phyloP scores from a whole-genome alignment of 2,888 invertebrate genomes.

The Orthonevra nobilis region DNA sequence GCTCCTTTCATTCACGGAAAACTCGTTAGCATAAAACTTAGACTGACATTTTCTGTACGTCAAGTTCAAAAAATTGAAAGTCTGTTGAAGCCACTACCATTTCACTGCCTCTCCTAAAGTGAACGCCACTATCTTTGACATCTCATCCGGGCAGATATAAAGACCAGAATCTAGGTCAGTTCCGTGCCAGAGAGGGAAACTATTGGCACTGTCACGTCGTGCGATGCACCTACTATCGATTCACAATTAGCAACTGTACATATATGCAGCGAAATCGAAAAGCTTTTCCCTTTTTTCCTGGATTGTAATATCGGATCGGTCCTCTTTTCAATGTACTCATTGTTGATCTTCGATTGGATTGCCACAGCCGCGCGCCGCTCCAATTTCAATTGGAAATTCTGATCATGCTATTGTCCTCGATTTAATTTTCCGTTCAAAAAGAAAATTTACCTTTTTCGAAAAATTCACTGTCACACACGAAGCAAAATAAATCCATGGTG shows the following conservation, averaged over 20 bases:
- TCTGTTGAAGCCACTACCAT: constrained; percentile 9
- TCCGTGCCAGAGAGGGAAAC: constrained; percentile 32
- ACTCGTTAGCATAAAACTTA: too few species aligned
- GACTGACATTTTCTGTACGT: constrained; percentile 23
- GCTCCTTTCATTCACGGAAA: too few species aligned
- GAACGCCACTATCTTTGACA: constrained; percentile 20
- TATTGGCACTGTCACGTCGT: constrained; percentile 13
- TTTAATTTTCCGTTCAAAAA: background rate
- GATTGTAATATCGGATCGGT: too few species aligned
- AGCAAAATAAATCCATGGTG: constrained; percentile 37
- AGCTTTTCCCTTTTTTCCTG: constrained; percentile 53
- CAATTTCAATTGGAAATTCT: constrained; percentile 43
- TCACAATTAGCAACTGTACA: constrained; percentile 42
- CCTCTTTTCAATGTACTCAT: constrained; percentile 24
- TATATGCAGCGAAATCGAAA: constrained; percentile 55
- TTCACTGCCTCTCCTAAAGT: too few species aligned
- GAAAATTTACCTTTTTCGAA: constrained; percentile 48
- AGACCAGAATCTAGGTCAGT: constrained; percentile 45
- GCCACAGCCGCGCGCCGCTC: constrained; percentile 58
- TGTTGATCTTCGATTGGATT: constrained; percentile 45
- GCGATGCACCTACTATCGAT: constrained; percentile 37
- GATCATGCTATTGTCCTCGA: constrained; percentile 37
- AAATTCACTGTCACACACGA: constrained; percentile 48
- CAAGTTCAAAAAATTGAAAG: constrained; percentile 61
- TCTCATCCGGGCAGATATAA: constrained; percentile 28